These are phyloP conservation scores for Plebejus argus DNA, from an alignment of 2,888 invertebrate genomes.

Conservation along the genomic window DNA sequence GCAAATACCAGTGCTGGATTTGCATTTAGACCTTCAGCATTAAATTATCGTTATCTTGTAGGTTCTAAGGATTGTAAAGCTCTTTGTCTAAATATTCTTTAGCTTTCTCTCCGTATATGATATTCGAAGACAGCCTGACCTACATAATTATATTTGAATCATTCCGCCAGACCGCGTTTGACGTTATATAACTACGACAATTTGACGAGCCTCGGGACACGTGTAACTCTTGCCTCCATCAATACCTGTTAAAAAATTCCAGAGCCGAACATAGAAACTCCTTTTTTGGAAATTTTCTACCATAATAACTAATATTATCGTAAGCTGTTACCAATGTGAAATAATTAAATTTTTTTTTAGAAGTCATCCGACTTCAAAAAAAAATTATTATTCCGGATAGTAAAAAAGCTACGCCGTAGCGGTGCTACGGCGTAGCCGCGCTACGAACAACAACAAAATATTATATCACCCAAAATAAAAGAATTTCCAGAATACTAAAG, in stretches of 20 bases:
- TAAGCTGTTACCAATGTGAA: not conserved
- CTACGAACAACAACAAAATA: not conserved
- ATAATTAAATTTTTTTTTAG: not conserved
- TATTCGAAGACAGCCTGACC: not conserved
- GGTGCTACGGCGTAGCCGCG: not conserved
- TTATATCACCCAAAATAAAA: no score
- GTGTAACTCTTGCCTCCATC: not conserved
- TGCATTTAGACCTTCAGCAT: not conserved
- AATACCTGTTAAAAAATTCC: not conserved
- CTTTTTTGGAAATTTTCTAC: not conserved
- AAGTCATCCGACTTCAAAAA: no score
- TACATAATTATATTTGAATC: not conserved
- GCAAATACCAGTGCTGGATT: not conserved
- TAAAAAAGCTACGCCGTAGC: not conserved
- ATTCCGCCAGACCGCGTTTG: not conserved
- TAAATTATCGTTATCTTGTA: not conserved
- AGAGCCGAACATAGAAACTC: no score
- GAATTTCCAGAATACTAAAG: no score
- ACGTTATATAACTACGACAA: not conserved
- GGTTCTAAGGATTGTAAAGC: not conserved
- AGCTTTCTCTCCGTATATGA: not conserved
- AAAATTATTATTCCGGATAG: no score
- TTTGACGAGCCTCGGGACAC: not conserved
- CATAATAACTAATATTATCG: not conserved
- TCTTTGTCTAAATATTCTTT: not conserved